Conservation (phyloP, 2,113 vertebrate genomes). For the Poicephalus meyeri region DNA sequence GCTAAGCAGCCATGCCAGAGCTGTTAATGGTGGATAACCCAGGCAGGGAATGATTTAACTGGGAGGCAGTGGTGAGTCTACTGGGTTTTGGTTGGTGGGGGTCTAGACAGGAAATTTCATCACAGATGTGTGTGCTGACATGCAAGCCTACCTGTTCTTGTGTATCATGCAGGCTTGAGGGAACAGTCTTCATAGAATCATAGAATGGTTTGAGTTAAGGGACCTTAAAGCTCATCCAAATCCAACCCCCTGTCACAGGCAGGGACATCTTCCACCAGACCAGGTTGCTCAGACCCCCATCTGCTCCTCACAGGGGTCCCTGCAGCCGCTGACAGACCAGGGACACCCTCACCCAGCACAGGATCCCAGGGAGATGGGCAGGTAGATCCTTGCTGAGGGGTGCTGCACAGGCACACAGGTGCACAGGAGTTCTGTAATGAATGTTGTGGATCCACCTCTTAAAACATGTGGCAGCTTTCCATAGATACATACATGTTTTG, state of each 20-base stretch:
- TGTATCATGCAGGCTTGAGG: not conserved
- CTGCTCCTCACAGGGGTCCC: too few relatives aligned
- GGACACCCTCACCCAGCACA: accelerated
- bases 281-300: not conserved
- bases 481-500: too few relatives aligned
- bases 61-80: not conserved
- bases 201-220: not conserved
- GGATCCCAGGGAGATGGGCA: not conserved
- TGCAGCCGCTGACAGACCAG: accelerated
- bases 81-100: not conserved
- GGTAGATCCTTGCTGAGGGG: not conserved
- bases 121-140: not conserved
- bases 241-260: not conserved
- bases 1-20: not conserved
- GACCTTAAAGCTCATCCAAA: not conserved
- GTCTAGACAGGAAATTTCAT: not conserved
- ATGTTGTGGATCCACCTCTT: not conserved
- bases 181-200: not conserved
- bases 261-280: not conserved
- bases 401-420: accelerated
- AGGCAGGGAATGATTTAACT: not conserved
- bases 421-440: not conserved
- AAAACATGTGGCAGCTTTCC: not conserved
- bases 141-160: not conserved
- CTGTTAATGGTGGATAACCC: not conserved